Evolutionary conservation across 2,797 vertebrate species (phyloP).

Genomic region (Phalanger gymnotis): DNA sequence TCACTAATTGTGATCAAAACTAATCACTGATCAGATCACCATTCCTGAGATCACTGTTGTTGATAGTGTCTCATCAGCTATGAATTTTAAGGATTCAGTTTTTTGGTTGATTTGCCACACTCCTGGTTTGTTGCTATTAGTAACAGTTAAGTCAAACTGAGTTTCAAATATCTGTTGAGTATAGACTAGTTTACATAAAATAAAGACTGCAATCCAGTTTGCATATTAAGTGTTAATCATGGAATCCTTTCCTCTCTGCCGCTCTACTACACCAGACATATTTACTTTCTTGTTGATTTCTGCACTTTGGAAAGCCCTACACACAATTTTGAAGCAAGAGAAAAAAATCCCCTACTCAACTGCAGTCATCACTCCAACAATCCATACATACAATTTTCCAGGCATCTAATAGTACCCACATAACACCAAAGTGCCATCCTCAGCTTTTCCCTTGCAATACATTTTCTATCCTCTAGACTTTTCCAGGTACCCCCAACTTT

Average conservation of each 20-base stretch:
- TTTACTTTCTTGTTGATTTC: too few species aligned
- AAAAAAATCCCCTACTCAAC: too few species aligned
- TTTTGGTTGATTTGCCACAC: constrained; percentile 6
- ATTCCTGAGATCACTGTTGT: neutral
- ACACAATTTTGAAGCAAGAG: too few species aligned
- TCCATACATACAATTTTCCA: too few species aligned
- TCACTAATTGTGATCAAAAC: neutral
- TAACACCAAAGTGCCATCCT: too few species aligned
- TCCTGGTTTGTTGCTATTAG: neutral
- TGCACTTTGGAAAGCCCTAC: too few species aligned
- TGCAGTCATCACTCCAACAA: too few species aligned
- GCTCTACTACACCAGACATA: too few species aligned
- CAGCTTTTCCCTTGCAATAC: too few species aligned
- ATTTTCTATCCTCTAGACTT: too few species aligned
- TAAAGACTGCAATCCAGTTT: constrained; percentile 8
- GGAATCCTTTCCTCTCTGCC: neutral
- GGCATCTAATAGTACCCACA: too few species aligned
- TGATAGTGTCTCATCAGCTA: neutral
- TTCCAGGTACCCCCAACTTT: too few species aligned
- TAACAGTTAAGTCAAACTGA: neutral
- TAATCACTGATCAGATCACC: neutral
- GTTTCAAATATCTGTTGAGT: constrained; percentile 29
- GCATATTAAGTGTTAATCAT: neutral
- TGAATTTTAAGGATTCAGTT: neutral
- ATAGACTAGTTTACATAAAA: constrained; percentile 32